A percentile compares a stretch with the other conserved stretches of the same genome.
phyloP scores from a whole-genome alignment of 1,140 invertebrate genomes.

The Colletes gigas region DNA sequence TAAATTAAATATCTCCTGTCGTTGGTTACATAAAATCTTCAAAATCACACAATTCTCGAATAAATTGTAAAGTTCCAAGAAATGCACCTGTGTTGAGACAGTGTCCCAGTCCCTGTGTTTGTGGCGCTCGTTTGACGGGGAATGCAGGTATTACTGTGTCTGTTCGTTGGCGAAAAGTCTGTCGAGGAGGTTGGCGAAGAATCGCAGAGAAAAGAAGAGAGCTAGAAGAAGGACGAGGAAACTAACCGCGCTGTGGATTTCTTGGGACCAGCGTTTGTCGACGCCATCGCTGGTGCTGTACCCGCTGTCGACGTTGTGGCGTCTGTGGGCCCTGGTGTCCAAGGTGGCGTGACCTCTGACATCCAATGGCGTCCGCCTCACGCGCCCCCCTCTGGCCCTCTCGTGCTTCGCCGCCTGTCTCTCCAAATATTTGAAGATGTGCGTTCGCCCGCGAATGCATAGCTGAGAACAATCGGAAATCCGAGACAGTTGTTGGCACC shows the following conservation, averaged over 20 bases:
- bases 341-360: conserved; percentile 82
- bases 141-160: too few relatives aligned
- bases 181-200: conserved; percentile 2
- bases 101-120: too few relatives aligned
- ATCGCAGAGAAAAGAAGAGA: conserved; percentile 35
- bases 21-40: too few relatives aligned
- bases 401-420: conserved; percentile 90
- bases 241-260: conserved; percentile 82
- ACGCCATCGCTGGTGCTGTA: conserved; percentile 90
- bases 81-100: too few relatives aligned
- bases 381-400: conserved; percentile 76
- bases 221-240: conserved; percentile 38
- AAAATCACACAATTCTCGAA: too few relatives aligned
- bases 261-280: conserved; percentile 94
- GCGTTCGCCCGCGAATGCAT: conserved; percentile 94
- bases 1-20: too few relatives aligned
- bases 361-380: conserved; percentile 75
- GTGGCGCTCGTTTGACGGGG: too few relatives aligned
- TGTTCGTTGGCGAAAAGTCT: neutral
- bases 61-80: too few relatives aligned
- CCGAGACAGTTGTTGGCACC: neutral
- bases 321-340: conserved; percentile 79
- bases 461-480: conserved; percentile 83
- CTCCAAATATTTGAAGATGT: conserved; percentile 97
- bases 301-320: conserved; percentile 92